Conservation (phyloP, 2,888 invertebrate genomes). For the Idaea straminata region DNA sequence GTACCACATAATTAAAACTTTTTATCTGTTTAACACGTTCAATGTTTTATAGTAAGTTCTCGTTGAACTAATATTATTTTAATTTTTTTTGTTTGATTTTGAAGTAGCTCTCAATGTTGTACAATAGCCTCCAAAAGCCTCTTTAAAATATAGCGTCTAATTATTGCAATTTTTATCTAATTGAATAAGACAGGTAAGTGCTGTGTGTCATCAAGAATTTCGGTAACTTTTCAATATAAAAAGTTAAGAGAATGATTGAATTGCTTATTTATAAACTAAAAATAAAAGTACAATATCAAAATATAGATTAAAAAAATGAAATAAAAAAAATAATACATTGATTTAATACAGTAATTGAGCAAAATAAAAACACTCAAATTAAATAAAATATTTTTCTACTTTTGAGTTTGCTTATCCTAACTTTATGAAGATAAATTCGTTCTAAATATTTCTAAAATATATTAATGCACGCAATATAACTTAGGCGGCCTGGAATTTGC, state of each 20-base stretch:
- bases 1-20: too few species aligned
- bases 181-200: too few species aligned
- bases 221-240: neutral
- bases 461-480: neutral
- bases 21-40: neutral
- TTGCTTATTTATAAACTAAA: neutral
- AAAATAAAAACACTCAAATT: neutral
- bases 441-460: neutral
- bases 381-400: neutral
- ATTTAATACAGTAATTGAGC: neutral
- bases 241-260: neutral
- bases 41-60: neutral
- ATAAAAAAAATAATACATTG: neutral
- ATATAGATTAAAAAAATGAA: neutral
- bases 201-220: neutral
- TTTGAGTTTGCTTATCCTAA: neutral
- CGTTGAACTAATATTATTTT: neutral
- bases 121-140: neutral
- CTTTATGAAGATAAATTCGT: neutral
- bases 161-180: too few species aligned
- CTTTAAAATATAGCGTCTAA: too few species aligned
- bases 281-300: neutral
- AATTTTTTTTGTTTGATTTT: neutral
- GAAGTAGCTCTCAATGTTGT: neutral
- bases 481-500: neutral